Evolutionary conservation across 1,140 invertebrate genomes (phyloP).

Genomic region (Drosophila pseudoananassae): DNA sequence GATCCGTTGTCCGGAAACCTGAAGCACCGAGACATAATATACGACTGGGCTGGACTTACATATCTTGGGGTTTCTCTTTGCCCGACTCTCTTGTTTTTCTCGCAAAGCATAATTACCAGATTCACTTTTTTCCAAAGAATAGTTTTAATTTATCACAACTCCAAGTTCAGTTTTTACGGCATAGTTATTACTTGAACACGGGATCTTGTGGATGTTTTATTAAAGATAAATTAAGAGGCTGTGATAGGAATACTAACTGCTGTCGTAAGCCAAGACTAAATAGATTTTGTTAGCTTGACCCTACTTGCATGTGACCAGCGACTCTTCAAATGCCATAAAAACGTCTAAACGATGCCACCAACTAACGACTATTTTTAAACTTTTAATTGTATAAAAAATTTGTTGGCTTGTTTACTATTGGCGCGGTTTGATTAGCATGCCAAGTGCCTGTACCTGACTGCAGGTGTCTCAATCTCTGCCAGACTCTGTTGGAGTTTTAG

Average conservation of each 20-base stretch:
- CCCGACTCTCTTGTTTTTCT: slow-evolving; percentile 8
- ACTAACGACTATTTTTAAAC: slow-evolving; percentile 8
- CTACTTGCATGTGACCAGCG: slow-evolving; percentile 17
- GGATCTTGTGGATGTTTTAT: neutral
- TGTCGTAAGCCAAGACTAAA: neutral
- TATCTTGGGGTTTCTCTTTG: slow-evolving; percentile 37
- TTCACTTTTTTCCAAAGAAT: slow-evolving; percentile 27
- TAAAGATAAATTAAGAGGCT: neutral
- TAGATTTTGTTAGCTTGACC: neutral
- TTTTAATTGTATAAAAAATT: slow-evolving; percentile 25
- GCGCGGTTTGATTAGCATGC: slow-evolving; percentile 24
- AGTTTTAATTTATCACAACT: slow-evolving; percentile 16
- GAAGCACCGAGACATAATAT: slow-evolving; percentile 31
- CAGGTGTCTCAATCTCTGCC: slow-evolving; percentile 29
- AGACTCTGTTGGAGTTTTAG: slow-evolving; percentile 6
- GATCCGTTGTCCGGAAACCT: slow-evolving; percentile 34
- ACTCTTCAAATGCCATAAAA: slow-evolving; percentile 1
- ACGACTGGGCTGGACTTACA: slow-evolving; percentile 1
- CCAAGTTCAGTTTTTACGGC: slow-evolving; percentile 1
- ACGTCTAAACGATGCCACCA: neutral
- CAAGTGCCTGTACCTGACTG: slow-evolving; percentile 27
- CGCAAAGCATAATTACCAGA: slow-evolving; percentile 29
- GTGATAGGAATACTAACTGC: neutral
- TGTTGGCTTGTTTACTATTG: slow-evolving; percentile 34
- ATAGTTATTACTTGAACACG: slow-evolving; percentile 1